These are phyloP conservation scores for Nemapogon koenigi DNA, from an alignment of 2,888 invertebrate species.

Conservation along the genomic window DNA sequence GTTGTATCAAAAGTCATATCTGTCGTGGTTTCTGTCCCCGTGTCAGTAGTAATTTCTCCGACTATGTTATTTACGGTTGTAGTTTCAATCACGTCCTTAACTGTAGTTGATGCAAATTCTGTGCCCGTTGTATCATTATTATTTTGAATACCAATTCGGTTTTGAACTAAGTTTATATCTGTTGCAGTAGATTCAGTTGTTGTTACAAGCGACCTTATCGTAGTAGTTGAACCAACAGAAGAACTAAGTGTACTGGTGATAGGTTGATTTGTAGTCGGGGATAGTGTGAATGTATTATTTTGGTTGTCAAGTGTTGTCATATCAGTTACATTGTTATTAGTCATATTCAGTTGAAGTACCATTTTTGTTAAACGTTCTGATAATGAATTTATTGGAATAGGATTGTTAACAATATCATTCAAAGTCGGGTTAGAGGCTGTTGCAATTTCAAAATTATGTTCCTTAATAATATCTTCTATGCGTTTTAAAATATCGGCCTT, in stretches of 20 bases:
- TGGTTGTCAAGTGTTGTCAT: background rate
- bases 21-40: constrained; percentile 25
- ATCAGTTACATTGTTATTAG: constrained; percentile 20
- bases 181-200: background rate
- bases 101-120: background rate
- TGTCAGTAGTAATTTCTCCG: constrained; percentile 26
- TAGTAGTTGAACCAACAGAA: background rate
- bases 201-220: background rate
- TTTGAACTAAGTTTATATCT: background rate
- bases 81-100: too few species aligned
- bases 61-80: too few species aligned
- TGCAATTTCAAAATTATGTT: constrained; percentile 49
- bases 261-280: too few species aligned
- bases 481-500: constrained; percentile 55
- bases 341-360: constrained; percentile 4
- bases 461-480: constrained; percentile 53
- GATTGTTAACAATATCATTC: background rate
- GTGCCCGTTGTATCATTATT: background rate
- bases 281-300: background rate
- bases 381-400: constrained; percentile 17
- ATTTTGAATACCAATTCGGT: background rate
- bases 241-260: background rate
- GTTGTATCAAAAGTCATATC: constrained; percentile 20
- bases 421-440: constrained; percentile 21
- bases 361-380: constrained; percentile 34